A percentile compares a stretch with the other conserved stretches of the same genome.
Evolutionary conservation across 2,888 invertebrate species (phyloP).

Genomic region (Cephonodes hylas): DNA sequence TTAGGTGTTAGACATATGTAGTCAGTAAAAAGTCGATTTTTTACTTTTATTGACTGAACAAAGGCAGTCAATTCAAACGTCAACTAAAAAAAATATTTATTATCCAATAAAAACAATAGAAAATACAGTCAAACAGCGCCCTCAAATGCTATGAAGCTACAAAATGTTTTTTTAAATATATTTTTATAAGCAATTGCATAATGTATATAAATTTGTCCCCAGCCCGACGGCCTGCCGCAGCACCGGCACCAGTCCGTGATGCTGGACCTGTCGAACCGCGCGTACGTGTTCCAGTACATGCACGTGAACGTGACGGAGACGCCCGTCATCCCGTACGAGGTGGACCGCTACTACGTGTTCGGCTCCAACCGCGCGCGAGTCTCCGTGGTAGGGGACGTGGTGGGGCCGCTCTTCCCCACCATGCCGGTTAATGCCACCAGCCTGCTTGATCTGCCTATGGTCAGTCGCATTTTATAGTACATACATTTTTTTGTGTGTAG

Average conservation of each 20-base stretch:
- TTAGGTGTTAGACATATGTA: too few relatives aligned
- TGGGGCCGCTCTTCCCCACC: conserved; percentile 95
- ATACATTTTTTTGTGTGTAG: too few relatives aligned
- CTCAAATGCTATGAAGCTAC: too few relatives aligned
- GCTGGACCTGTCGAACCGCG: conserved; percentile 94
- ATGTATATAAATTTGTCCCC: conserved; percentile 17
- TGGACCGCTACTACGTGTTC: conserved; percentile 91
- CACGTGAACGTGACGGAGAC: conserved; percentile 97
- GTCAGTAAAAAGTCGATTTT: too few relatives aligned
- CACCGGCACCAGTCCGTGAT: conserved; percentile 95
- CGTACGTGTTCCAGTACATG: conserved; percentile 96
- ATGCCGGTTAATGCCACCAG: conserved; percentile 95
- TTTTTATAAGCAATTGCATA: too few relatives aligned
- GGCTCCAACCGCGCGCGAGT: conserved; percentile 93
- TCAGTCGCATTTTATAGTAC: conserved; percentile 38
- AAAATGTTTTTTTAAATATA: too few relatives aligned
- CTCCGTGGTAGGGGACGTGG: conserved; percentile 94
- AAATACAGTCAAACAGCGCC: too few relatives aligned
- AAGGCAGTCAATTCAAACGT: too few relatives aligned
- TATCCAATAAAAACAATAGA: too few relatives aligned
- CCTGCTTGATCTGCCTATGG: conserved; percentile 89
- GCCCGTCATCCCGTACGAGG: conserved; percentile 94
- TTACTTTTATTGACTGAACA: too few relatives aligned
- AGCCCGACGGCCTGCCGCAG: conserved; percentile 95
- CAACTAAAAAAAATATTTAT: too few relatives aligned